Conservation (phyloP, 1,140 invertebrate genomes). For the Plectrocnemia conspersa region DNA sequence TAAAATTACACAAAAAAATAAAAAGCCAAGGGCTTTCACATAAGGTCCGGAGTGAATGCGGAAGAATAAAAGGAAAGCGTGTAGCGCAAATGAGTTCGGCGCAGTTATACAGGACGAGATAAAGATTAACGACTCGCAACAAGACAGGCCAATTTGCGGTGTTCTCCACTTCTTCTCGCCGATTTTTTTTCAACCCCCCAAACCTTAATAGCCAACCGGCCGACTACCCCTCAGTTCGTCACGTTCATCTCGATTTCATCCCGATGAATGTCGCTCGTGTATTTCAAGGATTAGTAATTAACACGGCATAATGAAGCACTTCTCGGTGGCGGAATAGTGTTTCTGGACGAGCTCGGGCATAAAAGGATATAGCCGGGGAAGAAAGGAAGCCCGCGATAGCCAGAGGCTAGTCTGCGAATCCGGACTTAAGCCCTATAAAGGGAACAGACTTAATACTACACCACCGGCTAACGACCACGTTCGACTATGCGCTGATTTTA, state of each 20-base stretch:
- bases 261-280: too few species aligned
- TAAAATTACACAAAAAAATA: too few species aligned
- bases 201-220: too few species aligned
- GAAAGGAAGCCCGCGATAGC: slow-evolving; percentile 4
- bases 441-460: slow-evolving; percentile 14
- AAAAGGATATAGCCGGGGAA: slow-evolving; percentile 13
- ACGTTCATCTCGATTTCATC: too few species aligned
- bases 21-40: too few species aligned
- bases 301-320: slow-evolving; percentile 5
- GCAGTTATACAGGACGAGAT: slow-evolving; percentile 13
- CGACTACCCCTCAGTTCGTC: too few species aligned
- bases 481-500: neutral
- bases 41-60: too few species aligned
- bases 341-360: slow-evolving; percentile 12
- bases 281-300: too few species aligned
- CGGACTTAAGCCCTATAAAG: slow-evolving; percentile 9
- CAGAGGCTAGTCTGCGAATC: slow-evolving; percentile 16
- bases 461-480: neutral
- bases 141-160: slow-evolving; percentile 25
- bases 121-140: slow-evolving; percentile 18
- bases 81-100: slow-evolving; percentile 13
- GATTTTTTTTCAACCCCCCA: too few species aligned
- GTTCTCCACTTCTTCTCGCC: slow-evolving; percentile 13
- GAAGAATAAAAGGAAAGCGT: slow-evolving; percentile 1
- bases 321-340: slow-evolving; percentile 1